Percentiles rank a stretch among this genome's conserved stretches.
Conservation (phyloP, 1,140 invertebrate species). For the Rhagoletis zephyria region DNA sequence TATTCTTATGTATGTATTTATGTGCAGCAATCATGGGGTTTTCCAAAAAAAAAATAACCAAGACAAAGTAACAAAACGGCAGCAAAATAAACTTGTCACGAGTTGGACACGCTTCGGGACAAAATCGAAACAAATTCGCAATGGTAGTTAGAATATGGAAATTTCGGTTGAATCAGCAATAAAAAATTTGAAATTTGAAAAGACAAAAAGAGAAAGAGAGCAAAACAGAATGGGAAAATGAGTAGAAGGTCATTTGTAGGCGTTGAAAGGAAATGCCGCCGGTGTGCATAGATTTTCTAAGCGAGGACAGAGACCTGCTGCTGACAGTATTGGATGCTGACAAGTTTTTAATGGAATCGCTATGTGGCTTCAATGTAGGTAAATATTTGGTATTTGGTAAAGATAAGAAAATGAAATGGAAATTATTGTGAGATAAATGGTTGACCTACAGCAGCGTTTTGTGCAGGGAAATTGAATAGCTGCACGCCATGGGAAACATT, state of each 20-base stretch:
- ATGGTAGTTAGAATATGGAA: background rate
- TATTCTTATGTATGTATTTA: background rate
- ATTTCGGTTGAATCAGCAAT: background rate
- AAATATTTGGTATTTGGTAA: slow-evolving; percentile 42
- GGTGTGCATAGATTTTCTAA: no score
- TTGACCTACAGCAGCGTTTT: slow-evolving; percentile 43
- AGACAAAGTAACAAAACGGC: background rate
- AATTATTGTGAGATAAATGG: slow-evolving; percentile 27
- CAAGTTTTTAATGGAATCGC: background rate
- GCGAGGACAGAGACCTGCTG: background rate
- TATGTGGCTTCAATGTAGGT: slow-evolving; percentile 22
- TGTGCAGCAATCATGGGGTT: background rate
- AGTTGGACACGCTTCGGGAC: slow-evolving; percentile 23
- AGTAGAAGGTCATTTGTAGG: slow-evolving; percentile 29
- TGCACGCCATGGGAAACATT: background rate
- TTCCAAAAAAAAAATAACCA: background rate
- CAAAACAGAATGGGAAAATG: background rate
- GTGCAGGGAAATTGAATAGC: background rate
- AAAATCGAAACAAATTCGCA: slow-evolving; percentile 21
- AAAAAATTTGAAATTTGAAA: background rate
- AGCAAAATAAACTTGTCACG: slow-evolving; percentile 28
- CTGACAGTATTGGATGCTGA: slow-evolving; percentile 20
- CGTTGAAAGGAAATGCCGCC: background rate
- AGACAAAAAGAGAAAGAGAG: background rate
- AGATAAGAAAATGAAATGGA: slow-evolving; percentile 42